phyloP scores from a whole-genome alignment of 2,888 invertebrate genomes.

The Drosophila anceps region DNA sequence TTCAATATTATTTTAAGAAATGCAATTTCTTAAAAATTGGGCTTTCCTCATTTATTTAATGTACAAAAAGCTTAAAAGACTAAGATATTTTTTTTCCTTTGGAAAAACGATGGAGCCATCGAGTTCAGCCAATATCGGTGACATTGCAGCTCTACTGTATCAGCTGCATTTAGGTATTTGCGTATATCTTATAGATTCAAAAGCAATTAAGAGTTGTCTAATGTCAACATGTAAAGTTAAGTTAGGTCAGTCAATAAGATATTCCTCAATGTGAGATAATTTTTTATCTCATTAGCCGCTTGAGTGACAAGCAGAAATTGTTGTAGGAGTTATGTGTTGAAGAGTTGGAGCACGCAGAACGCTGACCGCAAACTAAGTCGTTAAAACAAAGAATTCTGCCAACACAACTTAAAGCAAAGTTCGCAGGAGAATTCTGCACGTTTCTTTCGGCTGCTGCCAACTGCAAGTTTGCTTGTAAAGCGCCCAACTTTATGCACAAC shows the following conservation, averaged over 20 bases:
- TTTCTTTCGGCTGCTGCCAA: constrained; percentile 58
- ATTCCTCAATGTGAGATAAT: too few species aligned
- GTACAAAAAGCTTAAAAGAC: too few species aligned
- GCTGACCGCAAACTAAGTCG: constrained; percentile 71
- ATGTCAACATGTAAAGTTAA: background rate
- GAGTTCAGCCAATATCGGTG: too few species aligned
- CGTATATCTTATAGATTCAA: background rate
- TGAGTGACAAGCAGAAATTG: constrained; percentile 26
- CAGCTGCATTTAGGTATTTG: background rate
- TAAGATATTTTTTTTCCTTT: too few species aligned
- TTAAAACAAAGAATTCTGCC: constrained; percentile 69
- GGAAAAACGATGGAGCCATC: too few species aligned
- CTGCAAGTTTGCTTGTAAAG: constrained; percentile 75
- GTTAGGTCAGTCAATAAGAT: too few species aligned
- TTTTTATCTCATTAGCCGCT: constrained; percentile 9
- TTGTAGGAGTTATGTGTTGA: background rate
- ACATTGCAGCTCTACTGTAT: too few species aligned
- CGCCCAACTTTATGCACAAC: constrained; percentile 77
- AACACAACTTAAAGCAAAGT: constrained; percentile 65
- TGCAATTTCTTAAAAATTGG: too few species aligned
- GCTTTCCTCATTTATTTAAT: too few species aligned
- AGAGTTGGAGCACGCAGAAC: background rate
- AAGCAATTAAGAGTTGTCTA: background rate
- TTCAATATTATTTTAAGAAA: too few species aligned
- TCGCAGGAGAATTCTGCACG: constrained; percentile 45